These are phyloP conservation scores for Trogon surrucura DNA, from an alignment of 2,113 vertebrate genomes.

Conservation along the genomic window DNA sequence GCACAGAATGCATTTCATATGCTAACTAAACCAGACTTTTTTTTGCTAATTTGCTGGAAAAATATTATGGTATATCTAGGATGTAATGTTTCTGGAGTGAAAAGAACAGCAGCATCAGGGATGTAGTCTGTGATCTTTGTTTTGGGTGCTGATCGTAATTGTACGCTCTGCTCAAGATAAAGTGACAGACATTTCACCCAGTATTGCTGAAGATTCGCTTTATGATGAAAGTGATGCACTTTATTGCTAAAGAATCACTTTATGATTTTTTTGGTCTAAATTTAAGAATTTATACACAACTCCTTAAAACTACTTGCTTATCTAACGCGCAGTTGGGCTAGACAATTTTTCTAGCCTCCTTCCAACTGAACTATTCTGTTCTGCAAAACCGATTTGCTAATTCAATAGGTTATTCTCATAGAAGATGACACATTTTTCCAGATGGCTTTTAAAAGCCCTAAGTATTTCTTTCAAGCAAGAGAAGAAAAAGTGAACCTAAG, in stretches of 20 bases:
- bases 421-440: background rate
- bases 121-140: conserved; percentile 48
- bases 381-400: background rate
- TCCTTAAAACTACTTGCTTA: background rate
- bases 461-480: background rate
- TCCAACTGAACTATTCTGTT: background rate
- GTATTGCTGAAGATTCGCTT: background rate
- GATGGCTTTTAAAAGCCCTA: background rate
- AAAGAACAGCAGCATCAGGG: conserved; percentile 9
- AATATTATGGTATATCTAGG: conserved; percentile 49
- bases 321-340: background rate
- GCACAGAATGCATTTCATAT: conserved; percentile 50
- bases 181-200: background rate
- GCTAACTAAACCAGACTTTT: conserved; percentile 35
- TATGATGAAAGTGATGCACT: no score
- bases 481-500: background rate
- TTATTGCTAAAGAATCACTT: background rate
- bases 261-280: background rate
- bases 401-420: background rate
- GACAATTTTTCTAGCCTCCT: background rate
- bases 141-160: background rate
- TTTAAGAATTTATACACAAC: background rate
- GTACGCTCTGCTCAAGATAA: background rate
- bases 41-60: conserved; percentile 44
- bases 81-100: conserved; percentile 42